A percentile compares a stretch with the other conserved stretches of the same genome.
Conservation (phyloP, 2,113 vertebrate species). For the Lamprologus ornatipinnis region DNA sequence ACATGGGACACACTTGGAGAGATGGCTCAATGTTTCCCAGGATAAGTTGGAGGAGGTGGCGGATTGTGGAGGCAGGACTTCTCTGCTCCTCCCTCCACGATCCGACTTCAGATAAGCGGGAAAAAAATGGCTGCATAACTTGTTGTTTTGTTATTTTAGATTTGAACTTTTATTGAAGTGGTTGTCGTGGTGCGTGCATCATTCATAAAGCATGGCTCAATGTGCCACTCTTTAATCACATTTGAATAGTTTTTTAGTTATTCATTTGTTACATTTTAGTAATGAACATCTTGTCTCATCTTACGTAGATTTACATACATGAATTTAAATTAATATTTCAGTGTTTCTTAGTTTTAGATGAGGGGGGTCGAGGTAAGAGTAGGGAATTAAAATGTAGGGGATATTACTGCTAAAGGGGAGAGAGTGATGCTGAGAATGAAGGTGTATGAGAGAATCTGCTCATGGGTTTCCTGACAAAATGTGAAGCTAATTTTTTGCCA, state of each 20-base stretch:
- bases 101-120: fast-evolving
- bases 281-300: neutral
- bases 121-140: fast-evolving
- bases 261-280: neutral
- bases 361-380: neutral
- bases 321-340: neutral
- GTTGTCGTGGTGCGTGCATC: neutral
- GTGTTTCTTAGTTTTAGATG: neutral
- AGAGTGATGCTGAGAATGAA: neutral
- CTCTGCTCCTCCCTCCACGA: neutral
- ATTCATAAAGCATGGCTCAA: neutral
- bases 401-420: neutral
- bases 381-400: neutral
- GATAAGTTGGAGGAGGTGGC: fast-evolving
- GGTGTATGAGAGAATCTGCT: neutral
- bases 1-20: neutral
- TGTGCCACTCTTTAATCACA: neutral
- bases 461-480: neutral
- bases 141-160: neutral
- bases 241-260: neutral
- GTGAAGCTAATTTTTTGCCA: neutral
- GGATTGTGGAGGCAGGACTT: fast-evolving
- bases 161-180: neutral
- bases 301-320: neutral
- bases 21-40: neutral